Conservation (phyloP, 2,888 invertebrate genomes). For the Diarsia rubi region DNA sequence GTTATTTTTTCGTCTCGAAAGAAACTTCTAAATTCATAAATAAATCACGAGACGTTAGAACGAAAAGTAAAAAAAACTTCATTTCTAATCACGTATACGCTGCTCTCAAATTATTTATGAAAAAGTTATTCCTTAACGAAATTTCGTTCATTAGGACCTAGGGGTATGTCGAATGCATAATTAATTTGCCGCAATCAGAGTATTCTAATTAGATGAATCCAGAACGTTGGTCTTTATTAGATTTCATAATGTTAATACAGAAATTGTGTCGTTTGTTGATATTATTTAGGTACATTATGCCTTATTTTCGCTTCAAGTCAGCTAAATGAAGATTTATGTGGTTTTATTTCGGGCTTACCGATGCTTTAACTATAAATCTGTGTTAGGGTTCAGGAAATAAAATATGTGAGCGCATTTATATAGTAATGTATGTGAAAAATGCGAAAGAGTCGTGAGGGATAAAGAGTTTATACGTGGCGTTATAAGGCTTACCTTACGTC, state of each 20-base stretch:
- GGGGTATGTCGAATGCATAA: conserved; percentile 57
- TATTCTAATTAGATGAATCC: conserved; percentile 54
- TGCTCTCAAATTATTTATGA: conserved; percentile 12
- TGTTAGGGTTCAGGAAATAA: conserved; percentile 28
- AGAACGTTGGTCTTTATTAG: conserved; percentile 34
- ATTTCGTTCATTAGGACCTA: conserved; percentile 59
- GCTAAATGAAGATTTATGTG: conserved; percentile 29
- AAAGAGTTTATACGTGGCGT: background rate
- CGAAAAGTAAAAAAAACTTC: background rate
- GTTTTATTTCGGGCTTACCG: conserved; percentile 22
- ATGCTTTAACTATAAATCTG: conserved; percentile 43
- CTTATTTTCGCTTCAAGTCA: conserved; percentile 29
- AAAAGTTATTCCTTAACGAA: conserved; percentile 43
- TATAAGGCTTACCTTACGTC: background rate
- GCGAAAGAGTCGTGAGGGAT: background rate
- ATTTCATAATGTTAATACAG: conserved; percentile 61
- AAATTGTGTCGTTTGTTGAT: conserved; percentile 29
- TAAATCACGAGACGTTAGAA: background rate
- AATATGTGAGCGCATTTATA: background rate
- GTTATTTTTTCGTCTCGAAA: background rate
- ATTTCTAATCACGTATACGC: conserved; percentile 16
- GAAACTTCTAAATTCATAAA: conserved; percentile 11
- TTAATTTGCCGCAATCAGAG: conserved; percentile 56
- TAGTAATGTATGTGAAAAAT: conserved; percentile 15
- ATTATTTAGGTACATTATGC: conserved; percentile 36